phyloP scores from a whole-genome alignment of 2,888 invertebrate species.

The Leptura quadrifasciata region DNA sequence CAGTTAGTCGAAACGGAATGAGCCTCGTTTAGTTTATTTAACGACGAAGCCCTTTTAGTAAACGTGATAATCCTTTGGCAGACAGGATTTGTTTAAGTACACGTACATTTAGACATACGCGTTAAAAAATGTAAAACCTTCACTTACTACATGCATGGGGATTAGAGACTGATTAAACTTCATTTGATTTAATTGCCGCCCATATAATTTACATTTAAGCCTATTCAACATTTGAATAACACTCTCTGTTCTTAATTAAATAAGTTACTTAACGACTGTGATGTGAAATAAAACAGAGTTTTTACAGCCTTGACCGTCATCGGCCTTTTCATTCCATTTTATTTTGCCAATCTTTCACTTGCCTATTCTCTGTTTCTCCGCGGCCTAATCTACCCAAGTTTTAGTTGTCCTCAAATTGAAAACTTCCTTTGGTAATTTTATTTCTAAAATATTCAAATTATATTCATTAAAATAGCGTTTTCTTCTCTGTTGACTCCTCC shows the following conservation, averaged over 20 bases:
- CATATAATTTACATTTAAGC: neutral
- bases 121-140: slow-evolving; percentile 28
- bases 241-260: neutral
- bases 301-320: too few species aligned
- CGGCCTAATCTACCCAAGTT: too few species aligned
- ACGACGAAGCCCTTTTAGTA: slow-evolving; percentile 22
- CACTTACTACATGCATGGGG: neutral
- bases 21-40: neutral
- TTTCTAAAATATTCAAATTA: too few species aligned
- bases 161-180: slow-evolving; percentile 10
- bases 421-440: too few species aligned
- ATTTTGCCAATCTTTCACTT: too few species aligned
- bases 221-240: neutral
- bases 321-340: too few species aligned
- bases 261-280: too few species aligned
- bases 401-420: too few species aligned
- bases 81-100: slow-evolving; percentile 12
- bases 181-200: slow-evolving; percentile 8
- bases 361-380: too few species aligned
- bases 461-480: too few species aligned
- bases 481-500: neutral
- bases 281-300: too few species aligned
- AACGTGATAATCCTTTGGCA: slow-evolving; percentile 25
- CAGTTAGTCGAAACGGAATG: neutral
- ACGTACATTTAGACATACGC: neutral